Conservation (phyloP, 2,797 vertebrate species). For the Hypotaenidia okinawae region DNA sequence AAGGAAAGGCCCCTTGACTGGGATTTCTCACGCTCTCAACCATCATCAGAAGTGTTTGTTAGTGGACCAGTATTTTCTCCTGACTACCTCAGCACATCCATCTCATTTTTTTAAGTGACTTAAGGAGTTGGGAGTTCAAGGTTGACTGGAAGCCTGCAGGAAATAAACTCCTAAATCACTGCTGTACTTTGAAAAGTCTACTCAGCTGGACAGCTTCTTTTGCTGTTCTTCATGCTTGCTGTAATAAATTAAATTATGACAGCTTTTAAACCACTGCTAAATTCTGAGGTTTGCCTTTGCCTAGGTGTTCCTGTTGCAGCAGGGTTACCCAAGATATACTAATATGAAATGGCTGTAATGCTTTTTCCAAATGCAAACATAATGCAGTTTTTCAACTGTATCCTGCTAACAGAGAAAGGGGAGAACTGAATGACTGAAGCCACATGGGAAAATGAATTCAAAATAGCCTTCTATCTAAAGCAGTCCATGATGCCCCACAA, state of each 20-base stretch:
- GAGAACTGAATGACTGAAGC: not conserved
- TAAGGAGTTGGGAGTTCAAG: slow-evolving; percentile 30
- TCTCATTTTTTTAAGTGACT: slow-evolving; percentile 33
- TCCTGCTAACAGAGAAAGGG: not conserved
- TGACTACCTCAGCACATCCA: not conserved
- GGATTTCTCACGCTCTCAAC: not conserved
- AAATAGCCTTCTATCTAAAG: not conserved
- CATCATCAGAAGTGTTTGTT: not conserved
- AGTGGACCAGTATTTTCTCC: not conserved
- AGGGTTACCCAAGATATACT: not conserved
- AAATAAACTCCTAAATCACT: slow-evolving; percentile 57
- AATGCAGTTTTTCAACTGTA: not conserved
- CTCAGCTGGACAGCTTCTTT: slow-evolving; percentile 9
- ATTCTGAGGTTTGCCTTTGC: not conserved
- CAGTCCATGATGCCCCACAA: not conserved
- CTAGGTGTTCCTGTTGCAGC: not conserved
- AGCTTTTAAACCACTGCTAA: not conserved
- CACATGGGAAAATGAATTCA: not conserved
- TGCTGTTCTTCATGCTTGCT: slow-evolving; percentile 12
- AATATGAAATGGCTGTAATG: accelerated
- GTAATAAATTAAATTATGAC: slow-evolving; percentile 1
- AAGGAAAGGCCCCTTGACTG: slow-evolving; percentile 31
- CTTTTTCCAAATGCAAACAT: not conserved
- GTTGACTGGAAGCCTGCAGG: slow-evolving; percentile 26
- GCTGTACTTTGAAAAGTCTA: not conserved